Base-by-base conservation (phyloP, 2,888 invertebrate genomes). In the Dichetophora obliterata region DNA sequence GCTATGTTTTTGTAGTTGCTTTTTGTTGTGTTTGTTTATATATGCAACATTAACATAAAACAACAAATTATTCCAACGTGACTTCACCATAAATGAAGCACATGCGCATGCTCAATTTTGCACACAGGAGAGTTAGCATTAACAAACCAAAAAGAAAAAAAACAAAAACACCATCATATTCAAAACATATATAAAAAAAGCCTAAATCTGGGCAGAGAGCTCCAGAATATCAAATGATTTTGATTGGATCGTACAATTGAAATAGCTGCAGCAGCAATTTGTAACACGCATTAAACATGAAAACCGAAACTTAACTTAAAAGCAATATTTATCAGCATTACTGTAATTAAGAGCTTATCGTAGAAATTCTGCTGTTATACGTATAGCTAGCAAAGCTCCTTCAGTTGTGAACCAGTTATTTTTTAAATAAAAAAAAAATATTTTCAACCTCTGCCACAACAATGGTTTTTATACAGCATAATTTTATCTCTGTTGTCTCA, bases 21-120 rank as follows among this genome's bases (percentile, higher is more conserved):
- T 31, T 5, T 54, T 59, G 72, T 31, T 50, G 24, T 31, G 27
- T 43, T 66, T 61, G 16, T 43, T 75, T 78, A 77, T 81, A 84
- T 86, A 84, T 84, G 85, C 83, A 81, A 82, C 87, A 88, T 89
- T 89, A 89, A 88, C 89, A 89, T 89, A 89, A 88, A 88, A 89
- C 89, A 89, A 89, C 89, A 89, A 89, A 89, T 89, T 89, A 89
- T 89, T 89, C 89, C 89, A 88, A 89, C 89, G 89, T 89, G 89
- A 89, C 89, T 89, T 84, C 86, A 85, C 89, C 89, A 89, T 89
- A 89, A 89, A 89, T 88, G 89, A 88, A 78, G 75, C 77, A 74
- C 79, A 81, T 78, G 74, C 73, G 75, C 77, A 68, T 48, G 43
- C 43, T 11, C 43, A 43, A 43, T 43, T 43, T 43, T 37, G n/a